phyloP scores from a whole-genome alignment of 2,113 vertebrate genomes.

The Myotis lucifugus region DNA sequence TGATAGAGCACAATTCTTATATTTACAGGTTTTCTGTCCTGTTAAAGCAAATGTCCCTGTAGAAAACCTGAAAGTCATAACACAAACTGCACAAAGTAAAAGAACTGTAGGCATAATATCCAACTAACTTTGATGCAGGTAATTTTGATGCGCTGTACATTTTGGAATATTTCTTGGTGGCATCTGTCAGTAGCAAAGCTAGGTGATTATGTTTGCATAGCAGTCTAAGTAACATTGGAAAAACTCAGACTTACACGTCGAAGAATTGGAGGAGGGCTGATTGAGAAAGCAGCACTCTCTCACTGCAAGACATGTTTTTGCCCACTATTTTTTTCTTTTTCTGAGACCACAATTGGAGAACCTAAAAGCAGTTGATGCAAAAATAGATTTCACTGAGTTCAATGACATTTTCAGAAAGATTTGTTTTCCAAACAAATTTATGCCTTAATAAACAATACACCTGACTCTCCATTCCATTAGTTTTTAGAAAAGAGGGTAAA shows the following conservation, averaged over 20 bases:
- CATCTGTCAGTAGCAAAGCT: background rate
- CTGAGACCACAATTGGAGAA: background rate
- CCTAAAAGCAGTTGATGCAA: background rate
- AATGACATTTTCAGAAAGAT: background rate
- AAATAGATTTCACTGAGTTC: background rate
- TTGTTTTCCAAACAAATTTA: background rate
- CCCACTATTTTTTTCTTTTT: background rate
- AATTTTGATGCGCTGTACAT: background rate
- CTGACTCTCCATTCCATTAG: background rate
- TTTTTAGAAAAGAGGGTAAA: background rate
- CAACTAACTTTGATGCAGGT: background rate
- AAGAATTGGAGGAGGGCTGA: background rate
- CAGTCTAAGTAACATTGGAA: background rate
- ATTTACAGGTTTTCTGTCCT: constrained; percentile 31
- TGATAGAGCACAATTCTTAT: constrained; percentile 35
- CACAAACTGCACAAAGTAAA: background rate
- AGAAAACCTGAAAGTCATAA: background rate
- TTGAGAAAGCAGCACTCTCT: background rate
- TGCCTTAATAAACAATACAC: background rate
- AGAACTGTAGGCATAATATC: background rate
- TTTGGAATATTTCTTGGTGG: background rate
- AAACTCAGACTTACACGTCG: background rate
- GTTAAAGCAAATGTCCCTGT: background rate
- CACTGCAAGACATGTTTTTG: background rate
- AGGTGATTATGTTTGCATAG: background rate